Evolutionary conservation across 2,797 vertebrate species (phyloP), one percentile per base, ranked within the genome.

Genomic region (Danio jaintianensis): DNA sequence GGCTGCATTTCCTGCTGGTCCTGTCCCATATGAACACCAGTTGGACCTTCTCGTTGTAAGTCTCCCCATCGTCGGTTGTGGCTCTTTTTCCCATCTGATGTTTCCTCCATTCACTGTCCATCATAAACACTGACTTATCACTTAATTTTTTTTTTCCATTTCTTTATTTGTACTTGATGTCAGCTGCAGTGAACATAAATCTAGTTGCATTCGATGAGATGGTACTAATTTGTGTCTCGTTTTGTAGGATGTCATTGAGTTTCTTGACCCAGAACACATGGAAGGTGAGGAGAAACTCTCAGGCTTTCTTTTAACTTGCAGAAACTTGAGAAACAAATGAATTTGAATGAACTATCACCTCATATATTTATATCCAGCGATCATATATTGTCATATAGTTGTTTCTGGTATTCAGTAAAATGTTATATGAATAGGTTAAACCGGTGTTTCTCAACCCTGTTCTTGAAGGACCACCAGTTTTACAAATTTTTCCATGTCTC

Each of bases 1-100:
- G 63, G 87, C 89, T 83, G 86, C 89, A 67, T 64, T 86, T 87
- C 90, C 91, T 72, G 70, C 76, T n/a, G 88, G 83, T 85, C 73
- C 87, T 83, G 64, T 89, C 78, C 82, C 90, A 66, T 89, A 89
- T 89, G 93, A 93, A 68, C 93, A 95, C 88, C 94, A 94, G 85
- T 86, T 94, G 88, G 92, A 94, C 83, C 91, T 93, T 68, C 92
- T 94, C 18, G 91, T 93, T 85, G 94, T 95, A 93, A 94, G 94
- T 94, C 73, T 79, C 29, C 22, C 50, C 79, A 83, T 66, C 4
- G 2, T 62, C 56, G n/a, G 50, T 15, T 62, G 6, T 29, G 22
- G 48, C 52, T 40, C 9, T 45, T 12, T 2, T 47, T 29, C 12
- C 52, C 8, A 15, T 64, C 8, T 52, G 38, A 40, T 7, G 10